These are phyloP conservation scores for Clamator glandarius DNA, from an alignment of 2,797 vertebrate species.

Conservation along the genomic window DNA sequence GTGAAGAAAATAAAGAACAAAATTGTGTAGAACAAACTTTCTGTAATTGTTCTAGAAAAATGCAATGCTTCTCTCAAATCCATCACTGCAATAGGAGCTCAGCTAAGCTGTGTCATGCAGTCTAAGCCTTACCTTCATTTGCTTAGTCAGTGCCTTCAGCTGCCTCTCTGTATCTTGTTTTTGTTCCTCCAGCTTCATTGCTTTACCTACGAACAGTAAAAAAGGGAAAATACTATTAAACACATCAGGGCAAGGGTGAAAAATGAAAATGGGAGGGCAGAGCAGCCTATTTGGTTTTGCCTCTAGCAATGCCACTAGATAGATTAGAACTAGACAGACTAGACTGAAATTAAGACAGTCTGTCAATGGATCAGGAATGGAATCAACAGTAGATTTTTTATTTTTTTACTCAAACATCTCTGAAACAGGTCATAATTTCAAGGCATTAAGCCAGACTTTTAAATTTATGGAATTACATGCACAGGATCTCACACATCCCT, in stretches of 20 bases:
- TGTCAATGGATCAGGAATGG: not conserved
- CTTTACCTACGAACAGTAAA: slow-evolving; percentile 79
- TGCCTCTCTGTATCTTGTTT: slow-evolving; percentile 91
- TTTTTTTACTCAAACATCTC: not conserved
- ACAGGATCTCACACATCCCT: not conserved
- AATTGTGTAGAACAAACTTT: not conserved
- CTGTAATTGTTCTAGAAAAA: not conserved
- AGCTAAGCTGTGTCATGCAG: not conserved
- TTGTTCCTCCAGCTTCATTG: slow-evolving; percentile 90
- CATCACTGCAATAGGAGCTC: not conserved
- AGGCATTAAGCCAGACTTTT: not conserved
- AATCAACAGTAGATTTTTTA: not conserved
- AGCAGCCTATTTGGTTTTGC: not conserved
- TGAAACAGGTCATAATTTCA: not conserved
- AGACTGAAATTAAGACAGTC: not conserved
- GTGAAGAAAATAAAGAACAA: not conserved
- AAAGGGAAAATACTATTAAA: not conserved
- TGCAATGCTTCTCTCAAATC: not conserved
- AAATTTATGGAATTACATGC: not conserved
- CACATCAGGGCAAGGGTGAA: not conserved
- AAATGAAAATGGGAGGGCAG: not conserved
- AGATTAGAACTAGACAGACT: not conserved
- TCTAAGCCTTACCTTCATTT: slow-evolving; percentile 87
- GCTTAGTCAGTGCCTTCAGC: slow-evolving; percentile 86
- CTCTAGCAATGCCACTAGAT: not conserved